Evolutionary conservation across 2,113 vertebrate species (phyloP).

Genomic region (Pluvianellus socialis): DNA sequence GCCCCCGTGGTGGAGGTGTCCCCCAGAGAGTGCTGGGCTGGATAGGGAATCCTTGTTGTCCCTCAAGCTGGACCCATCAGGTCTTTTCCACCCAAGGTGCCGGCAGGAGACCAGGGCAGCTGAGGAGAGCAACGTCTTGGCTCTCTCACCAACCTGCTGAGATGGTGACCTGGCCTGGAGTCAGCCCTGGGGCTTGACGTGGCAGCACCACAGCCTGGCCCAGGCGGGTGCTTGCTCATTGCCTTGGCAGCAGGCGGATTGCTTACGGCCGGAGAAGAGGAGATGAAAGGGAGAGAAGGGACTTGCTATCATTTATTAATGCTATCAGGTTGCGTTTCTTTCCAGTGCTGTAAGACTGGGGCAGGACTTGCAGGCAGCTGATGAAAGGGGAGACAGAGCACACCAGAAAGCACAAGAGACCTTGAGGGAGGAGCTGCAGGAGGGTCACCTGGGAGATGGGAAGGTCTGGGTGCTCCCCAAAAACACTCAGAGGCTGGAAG

Average conservation of each 20-base stretch:
- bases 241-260: not conserved
- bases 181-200: not conserved
- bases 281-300: not conserved
- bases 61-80: not conserved
- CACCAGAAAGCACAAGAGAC: not conserved
- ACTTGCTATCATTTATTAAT: conserved; percentile 53
- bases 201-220: not conserved
- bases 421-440: not conserved
- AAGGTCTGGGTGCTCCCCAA: not conserved
- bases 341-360: not conserved
- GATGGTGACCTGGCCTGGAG: not conserved
- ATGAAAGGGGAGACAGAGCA: conserved; percentile 12
- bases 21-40: not conserved
- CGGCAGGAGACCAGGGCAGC: not conserved
- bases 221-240: accelerated
- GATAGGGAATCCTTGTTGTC: not conserved
- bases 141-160: not conserved
- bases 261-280: not conserved
- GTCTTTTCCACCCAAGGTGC: not conserved
- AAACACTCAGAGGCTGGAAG: not conserved
- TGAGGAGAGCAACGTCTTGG: not conserved
- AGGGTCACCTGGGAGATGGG: not conserved
- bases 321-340: not conserved
- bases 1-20: not conserved
- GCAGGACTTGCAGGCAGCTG: not conserved